Evolutionary conservation across 2,888 invertebrate species (phyloP).

Genomic region (Eremobia ochroleuca): DNA sequence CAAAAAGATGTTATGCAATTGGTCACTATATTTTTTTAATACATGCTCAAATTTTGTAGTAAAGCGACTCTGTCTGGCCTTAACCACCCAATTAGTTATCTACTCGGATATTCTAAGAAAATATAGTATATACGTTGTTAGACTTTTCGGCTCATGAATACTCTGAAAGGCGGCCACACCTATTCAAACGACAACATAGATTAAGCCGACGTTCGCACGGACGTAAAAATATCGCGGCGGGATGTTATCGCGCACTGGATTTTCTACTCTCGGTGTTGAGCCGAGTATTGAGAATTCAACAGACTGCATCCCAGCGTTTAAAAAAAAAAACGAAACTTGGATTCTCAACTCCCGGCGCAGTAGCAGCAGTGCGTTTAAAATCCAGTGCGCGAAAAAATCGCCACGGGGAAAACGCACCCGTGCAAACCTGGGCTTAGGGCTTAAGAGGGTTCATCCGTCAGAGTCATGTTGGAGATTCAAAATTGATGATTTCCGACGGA

Average conservation of each 20-base stretch:
- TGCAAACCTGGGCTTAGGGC: not conserved
- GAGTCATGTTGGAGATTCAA: too few species aligned
- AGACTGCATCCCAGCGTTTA: too few species aligned
- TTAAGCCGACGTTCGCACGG: too few species aligned
- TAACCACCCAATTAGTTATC: not conserved
- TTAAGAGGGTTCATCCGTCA: too few species aligned
- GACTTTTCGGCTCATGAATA: not conserved
- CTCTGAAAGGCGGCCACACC: not conserved
- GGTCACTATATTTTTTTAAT: not conserved
- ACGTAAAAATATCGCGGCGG: too few species aligned
- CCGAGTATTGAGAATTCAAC: too few species aligned
- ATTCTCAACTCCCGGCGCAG: not conserved
- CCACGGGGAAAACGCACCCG: too few species aligned
- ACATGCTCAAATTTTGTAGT: not conserved
- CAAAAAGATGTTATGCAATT: not conserved
- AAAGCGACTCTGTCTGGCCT: not conserved
- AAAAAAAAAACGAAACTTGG: not conserved
- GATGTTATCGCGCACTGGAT: too few species aligned
- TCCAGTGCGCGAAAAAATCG: too few species aligned
- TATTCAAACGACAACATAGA: slow-evolving; percentile 15
- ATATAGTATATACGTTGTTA: not conserved
- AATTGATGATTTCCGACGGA: too few species aligned
- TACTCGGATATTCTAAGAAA: slow-evolving; percentile 1
- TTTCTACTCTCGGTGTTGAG: too few species aligned
- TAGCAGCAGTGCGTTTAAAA: not conserved